phyloP scores from a whole-genome alignment of 2,797 vertebrate species.

The Geotrypetes seraphini region DNA sequence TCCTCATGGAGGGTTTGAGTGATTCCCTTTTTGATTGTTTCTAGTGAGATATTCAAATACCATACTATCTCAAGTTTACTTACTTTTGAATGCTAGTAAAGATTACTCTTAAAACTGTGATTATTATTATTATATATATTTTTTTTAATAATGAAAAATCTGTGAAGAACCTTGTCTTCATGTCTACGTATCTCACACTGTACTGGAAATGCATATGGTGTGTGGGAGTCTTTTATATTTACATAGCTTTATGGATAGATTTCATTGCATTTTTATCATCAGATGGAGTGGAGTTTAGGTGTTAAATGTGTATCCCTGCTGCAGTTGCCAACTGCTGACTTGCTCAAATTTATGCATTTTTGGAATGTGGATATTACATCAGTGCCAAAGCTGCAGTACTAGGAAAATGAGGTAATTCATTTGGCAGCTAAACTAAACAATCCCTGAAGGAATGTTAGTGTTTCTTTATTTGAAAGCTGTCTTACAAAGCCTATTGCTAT shows the following conservation, averaged over 20 bases:
- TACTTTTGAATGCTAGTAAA: no score
- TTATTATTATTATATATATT: no score
- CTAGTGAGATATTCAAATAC: no score
- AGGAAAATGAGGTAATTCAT: no score
- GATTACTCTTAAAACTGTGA: conserved; percentile 44
- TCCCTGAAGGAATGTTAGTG: no score
- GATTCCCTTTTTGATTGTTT: no score
- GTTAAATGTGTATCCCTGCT: conserved; percentile 44
- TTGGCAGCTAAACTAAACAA: no score
- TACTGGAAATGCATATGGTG: conserved; percentile 63
- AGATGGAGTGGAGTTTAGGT: conserved; percentile 52
- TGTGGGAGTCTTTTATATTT: conserved; percentile 55
- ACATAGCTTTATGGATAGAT: conserved; percentile 47
- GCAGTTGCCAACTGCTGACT: conserved; percentile 40
- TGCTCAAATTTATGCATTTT: conserved; percentile 41
- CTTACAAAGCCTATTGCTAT: no score
- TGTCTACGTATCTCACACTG: conserved; percentile 50
- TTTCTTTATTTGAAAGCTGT: no score
- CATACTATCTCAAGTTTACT: no score
- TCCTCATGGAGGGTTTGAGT: no score
- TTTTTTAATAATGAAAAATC: conserved; percentile 35
- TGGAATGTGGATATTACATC: conserved; percentile 37
- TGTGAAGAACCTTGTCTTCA: conserved; percentile 42
- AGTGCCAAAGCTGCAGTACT: no score
- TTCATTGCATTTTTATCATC: conserved; percentile 52